These are phyloP conservation scores for Gibbula magus DNA, from an alignment of 2,888 invertebrate species.

Conservation along the genomic window DNA sequence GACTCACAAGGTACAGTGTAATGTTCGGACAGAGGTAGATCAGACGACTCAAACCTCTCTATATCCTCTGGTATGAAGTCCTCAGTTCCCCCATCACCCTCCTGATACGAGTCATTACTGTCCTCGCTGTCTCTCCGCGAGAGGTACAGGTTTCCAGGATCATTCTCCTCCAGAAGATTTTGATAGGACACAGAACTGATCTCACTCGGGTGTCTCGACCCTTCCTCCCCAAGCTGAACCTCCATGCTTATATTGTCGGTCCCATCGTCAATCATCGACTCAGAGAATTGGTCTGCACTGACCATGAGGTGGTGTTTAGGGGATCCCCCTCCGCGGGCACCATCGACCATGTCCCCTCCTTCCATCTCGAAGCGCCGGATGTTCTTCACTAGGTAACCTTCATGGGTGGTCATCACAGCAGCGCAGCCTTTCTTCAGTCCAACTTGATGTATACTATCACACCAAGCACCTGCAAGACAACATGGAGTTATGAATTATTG, in stretches of 20 bases:
- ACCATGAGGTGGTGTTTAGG: conserved; percentile 35
- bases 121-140: conserved; percentile 68
- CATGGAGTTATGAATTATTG: too few species aligned
- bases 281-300: conserved; percentile 37
- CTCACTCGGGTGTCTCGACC: conserved; percentile 72
- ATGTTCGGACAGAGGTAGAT: conserved; percentile 45
- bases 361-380: conserved; percentile 9
- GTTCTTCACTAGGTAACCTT: neutral
- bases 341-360: conserved; percentile 39
- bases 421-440: neutral
- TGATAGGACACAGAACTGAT: conserved; percentile 72
- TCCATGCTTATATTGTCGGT: conserved; percentile 72
- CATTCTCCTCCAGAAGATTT: conserved; percentile 67
- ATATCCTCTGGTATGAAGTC: conserved; percentile 56
- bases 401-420: conserved; percentile 3
- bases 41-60: conserved; percentile 49
- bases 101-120: conserved; percentile 61
- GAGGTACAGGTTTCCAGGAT: conserved; percentile 49
- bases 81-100: conserved; percentile 54
- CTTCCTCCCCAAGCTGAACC: conserved; percentile 72
- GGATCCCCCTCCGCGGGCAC: conserved; percentile 49
- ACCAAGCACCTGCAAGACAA: too few species aligned
- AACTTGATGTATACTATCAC: too few species aligned
- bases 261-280: conserved; percentile 51
- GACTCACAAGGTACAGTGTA: conserved; percentile 15